Percentiles rank a stretch among this genome's conserved stretches.
Evolutionary conservation across 2,888 invertebrate species (phyloP).

Genomic region (Euzetes globulus): DNA sequence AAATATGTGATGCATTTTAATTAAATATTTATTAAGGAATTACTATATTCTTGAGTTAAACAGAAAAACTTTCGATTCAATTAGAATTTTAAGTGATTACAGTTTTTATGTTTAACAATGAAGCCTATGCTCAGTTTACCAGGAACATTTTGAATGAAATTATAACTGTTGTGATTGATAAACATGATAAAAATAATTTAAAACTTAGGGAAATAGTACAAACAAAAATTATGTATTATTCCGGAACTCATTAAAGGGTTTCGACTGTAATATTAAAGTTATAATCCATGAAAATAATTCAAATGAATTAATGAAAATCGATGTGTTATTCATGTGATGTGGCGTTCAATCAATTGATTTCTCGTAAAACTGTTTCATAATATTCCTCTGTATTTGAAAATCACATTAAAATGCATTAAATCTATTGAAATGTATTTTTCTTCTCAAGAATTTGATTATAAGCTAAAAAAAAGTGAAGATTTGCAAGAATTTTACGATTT

Average conservation of each 20-base stretch:
- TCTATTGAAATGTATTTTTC: neutral
- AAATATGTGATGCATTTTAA: too few species aligned
- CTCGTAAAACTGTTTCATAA: neutral
- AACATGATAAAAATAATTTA: too few species aligned
- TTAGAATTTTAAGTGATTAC: too few species aligned
- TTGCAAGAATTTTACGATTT: neutral
- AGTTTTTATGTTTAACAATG: too few species aligned
- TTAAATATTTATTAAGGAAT: too few species aligned
- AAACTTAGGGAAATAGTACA: too few species aligned
- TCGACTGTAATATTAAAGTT: neutral
- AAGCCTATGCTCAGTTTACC: too few species aligned
- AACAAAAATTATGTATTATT: neutral
- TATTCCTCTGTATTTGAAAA: neutral
- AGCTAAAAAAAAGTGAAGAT: neutral
- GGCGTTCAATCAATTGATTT: neutral
- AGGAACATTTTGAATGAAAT: too few species aligned
- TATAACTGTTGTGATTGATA: too few species aligned
- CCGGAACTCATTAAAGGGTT: neutral
- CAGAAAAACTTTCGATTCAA: too few species aligned
- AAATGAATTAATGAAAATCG: neutral
- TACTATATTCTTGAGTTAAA: too few species aligned
- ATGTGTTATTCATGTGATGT: neutral
- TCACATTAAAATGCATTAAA: conserved; percentile 5
- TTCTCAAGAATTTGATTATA: neutral
- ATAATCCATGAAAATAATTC: neutral